phyloP scores from a whole-genome alignment of 1,140 invertebrate genomes.

The Ceratosolen fusciceps region DNA sequence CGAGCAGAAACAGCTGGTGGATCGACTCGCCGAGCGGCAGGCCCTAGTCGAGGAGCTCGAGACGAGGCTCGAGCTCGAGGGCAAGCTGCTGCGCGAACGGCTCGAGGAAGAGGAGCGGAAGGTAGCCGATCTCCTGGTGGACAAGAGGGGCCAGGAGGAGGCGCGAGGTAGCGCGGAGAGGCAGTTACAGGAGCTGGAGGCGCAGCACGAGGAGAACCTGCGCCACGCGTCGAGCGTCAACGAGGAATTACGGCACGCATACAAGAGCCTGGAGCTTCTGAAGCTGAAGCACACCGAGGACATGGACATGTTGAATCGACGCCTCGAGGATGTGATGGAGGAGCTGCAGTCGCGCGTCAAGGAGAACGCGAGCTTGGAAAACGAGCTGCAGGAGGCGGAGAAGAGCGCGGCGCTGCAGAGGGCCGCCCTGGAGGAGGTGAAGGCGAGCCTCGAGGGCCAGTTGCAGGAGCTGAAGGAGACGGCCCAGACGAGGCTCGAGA shows the following conservation, averaged over 20 bases:
- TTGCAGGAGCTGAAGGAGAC: constrained; percentile 60
- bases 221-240: constrained; percentile 60
- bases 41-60: constrained; percentile 62
- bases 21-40: constrained; percentile 62
- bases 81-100: constrained; percentile 52
- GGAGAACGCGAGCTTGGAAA: constrained; percentile 57
- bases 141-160: constrained; percentile 58
- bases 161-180: constrained; percentile 63
- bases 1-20: constrained; percentile 67
- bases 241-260: constrained; percentile 68
- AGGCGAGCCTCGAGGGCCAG: constrained; percentile 54
- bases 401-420: constrained; percentile 53
- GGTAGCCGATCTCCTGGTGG: constrained; percentile 36
- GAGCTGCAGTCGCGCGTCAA: constrained; percentile 55
- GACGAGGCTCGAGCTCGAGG: constrained; percentile 62
- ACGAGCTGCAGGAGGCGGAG: constrained; percentile 53
- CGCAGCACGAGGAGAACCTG: constrained; percentile 58
- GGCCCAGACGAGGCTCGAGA: constrained; percentile 72
- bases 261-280: constrained; percentile 71
- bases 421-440: constrained; percentile 55
- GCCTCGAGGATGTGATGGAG: constrained; percentile 58
- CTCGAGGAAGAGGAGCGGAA: constrained; percentile 56
- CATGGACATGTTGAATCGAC: constrained; percentile 55
- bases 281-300: constrained; percentile 61
- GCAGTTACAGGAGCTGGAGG: constrained; percentile 61